Conservation (phyloP, 2,888 invertebrate species). For the Morinoia aosen region DNA sequence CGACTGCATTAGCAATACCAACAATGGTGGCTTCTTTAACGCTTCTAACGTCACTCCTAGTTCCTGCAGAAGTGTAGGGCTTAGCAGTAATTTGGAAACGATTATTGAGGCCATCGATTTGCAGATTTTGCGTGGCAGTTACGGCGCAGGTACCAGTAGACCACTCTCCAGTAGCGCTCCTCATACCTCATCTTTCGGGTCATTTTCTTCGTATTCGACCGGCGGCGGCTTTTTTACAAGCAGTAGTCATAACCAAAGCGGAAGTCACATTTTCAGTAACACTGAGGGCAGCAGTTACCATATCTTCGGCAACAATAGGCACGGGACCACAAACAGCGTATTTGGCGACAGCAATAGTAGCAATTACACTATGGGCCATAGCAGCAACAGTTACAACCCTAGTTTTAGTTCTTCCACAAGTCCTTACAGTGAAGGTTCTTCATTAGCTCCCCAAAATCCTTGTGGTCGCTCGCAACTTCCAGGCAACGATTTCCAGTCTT, state of each 20-base stretch:
- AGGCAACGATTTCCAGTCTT: conserved; percentile 30
- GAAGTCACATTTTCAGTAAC: conserved; percentile 43
- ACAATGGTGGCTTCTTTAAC: conserved; percentile 21
- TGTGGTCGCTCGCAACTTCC: conserved; percentile 40
- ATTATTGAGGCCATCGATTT: conserved; percentile 38
- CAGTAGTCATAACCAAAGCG: not conserved
- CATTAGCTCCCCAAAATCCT: conserved; percentile 46
- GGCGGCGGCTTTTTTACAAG: not conserved
- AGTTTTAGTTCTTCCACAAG: conserved; percentile 19
- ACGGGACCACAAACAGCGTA: not conserved
- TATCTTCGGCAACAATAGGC: conserved; percentile 29
- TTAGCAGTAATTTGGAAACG: conserved; percentile 37
- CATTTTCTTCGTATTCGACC: conserved; percentile 25
- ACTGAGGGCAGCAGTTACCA: conserved; percentile 37
- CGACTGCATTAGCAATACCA: not conserved
- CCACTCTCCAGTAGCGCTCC: not conserved
- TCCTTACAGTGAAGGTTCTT: not conserved
- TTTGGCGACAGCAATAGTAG: not conserved
- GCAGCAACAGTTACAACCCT: not conserved
- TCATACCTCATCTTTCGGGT: not conserved
- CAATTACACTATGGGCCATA: not conserved
- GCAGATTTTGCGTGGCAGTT: conserved; percentile 35
- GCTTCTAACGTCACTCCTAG: conserved; percentile 24
- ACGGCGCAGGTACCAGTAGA: not conserved
- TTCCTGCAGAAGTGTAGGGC: conserved; percentile 20